Conservation (phyloP, 2,888 invertebrate genomes). For the Lamellibrachia columna region DNA sequence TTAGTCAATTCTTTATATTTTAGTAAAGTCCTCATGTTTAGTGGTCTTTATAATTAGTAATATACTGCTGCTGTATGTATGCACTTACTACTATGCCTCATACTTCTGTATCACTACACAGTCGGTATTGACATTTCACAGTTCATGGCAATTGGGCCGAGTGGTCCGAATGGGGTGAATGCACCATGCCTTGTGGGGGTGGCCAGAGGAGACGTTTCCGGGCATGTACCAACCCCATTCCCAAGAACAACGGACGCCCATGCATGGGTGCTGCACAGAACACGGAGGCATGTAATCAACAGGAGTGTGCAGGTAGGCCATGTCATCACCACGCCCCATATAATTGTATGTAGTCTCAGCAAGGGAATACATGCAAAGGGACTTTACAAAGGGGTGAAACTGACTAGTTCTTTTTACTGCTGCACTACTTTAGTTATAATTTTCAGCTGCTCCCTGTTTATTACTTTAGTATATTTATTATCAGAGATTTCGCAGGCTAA, state of each 20-base stretch:
- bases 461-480: too few relatives aligned
- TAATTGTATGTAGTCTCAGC: too few relatives aligned
- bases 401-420: too few relatives aligned
- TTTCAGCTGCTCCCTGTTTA: too few relatives aligned
- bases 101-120: neutral
- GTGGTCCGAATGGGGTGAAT: conserved; percentile 72
- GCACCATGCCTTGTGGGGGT: conserved; percentile 69
- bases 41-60: neutral
- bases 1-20: neutral
- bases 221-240: conserved; percentile 67
- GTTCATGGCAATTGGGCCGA: conserved; percentile 66
- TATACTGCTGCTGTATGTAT: neutral
- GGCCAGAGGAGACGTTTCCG: conserved; percentile 70
- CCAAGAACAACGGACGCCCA: conserved; percentile 60
- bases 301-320: conserved; percentile 55
- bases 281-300: conserved; percentile 53
- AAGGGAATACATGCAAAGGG: too few relatives aligned
- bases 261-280: conserved; percentile 60
- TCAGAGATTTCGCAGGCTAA: too few relatives aligned
- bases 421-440: too few relatives aligned
- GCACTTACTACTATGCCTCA: neutral
- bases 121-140: conserved; percentile 40
- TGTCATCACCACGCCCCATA: neutral
- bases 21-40: neutral
- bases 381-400: too few relatives aligned